Evolutionary conservation across 1,140 invertebrate species (phyloP).

Genomic region (Ips nitidus): DNA sequence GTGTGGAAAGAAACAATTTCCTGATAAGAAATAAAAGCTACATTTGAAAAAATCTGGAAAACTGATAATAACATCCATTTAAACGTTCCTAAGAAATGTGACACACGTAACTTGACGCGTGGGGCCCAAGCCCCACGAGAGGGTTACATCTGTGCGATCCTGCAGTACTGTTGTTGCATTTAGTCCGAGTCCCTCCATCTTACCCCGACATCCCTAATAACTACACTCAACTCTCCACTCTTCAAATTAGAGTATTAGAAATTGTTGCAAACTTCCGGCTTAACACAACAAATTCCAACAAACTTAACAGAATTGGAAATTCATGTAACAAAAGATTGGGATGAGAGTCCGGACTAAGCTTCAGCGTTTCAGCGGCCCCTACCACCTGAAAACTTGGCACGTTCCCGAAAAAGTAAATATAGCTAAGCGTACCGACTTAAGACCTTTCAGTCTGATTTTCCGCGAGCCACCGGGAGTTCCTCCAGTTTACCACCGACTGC

Average conservation of each 20-base stretch:
- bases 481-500: conserved; percentile 36
- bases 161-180: background rate
- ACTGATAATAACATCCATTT: too few relatives aligned
- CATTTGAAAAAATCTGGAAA: too few relatives aligned
- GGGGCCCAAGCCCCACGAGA: conserved; percentile 34
- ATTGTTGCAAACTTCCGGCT: background rate
- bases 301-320: too few relatives aligned
- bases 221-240: too few relatives aligned
- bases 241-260: too few relatives aligned
- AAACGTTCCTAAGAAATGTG: too few relatives aligned
- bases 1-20: too few relatives aligned
- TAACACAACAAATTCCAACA: background rate
- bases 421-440: conserved; percentile 46
- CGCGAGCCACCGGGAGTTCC: conserved; percentile 40
- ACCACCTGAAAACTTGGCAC: conserved; percentile 51
- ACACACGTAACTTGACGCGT: conserved; percentile 11
- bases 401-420: conserved; percentile 51
- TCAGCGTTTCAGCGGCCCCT: conserved; percentile 32
- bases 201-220: too few relatives aligned
- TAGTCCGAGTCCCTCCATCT: conserved; percentile 1
- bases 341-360: conserved; percentile 2
- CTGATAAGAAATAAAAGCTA: too few relatives aligned
- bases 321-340: too few relatives aligned
- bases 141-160: conserved; percentile 32
- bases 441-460: conserved; percentile 25